A percentile compares a stretch with the other conserved stretches of the same genome.
Conservation (phyloP, 2,113 vertebrate genomes). For the Lepus timidus region DNA sequence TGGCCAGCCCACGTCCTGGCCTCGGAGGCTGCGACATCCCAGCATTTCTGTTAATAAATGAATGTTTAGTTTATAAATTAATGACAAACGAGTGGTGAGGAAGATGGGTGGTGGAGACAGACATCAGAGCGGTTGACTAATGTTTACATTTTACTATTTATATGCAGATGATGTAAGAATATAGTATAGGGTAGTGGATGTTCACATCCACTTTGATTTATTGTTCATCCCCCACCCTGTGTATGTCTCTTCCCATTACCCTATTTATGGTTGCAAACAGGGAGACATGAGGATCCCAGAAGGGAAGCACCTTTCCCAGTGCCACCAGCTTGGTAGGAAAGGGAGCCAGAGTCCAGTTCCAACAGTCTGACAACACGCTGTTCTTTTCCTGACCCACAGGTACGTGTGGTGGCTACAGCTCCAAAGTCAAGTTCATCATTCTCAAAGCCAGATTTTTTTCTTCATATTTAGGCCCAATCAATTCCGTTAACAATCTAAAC, state of each 20-base stretch:
- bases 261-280: background rate
- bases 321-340: background rate
- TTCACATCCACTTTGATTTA: background rate
- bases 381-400: fast-evolving
- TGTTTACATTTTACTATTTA: too few species aligned
- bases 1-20: background rate
- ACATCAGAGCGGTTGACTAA: background rate
- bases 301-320: background rate
- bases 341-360: background rate
- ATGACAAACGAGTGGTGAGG: background rate
- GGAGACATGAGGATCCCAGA: background rate
- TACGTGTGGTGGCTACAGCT: background rate
- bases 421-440: background rate
- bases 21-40: background rate
- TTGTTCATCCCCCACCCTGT: fast-evolving
- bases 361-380: background rate
- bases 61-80: background rate
- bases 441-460: background rate
- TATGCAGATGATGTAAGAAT: background rate
- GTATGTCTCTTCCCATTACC: background rate
- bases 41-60: background rate
- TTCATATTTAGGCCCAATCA: background rate
- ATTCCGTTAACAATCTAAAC: slow-evolving; percentile 17
- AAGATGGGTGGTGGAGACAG: background rate
- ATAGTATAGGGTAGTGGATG: background rate